phyloP scores from a whole-genome alignment of 1,140 invertebrate species.

The Holotrichia oblita region DNA sequence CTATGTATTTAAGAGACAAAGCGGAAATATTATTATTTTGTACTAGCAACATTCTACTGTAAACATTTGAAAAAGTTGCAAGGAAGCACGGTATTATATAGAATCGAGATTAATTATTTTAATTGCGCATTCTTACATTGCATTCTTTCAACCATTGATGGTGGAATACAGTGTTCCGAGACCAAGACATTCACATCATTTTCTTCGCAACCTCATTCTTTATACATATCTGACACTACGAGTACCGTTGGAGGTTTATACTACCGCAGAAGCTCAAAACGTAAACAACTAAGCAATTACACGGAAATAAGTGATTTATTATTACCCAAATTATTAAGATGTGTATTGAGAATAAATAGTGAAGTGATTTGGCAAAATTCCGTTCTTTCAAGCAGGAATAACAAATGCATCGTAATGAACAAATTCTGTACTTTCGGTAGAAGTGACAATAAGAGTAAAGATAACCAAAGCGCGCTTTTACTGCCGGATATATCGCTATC shows the following conservation, averaged over 20 bases:
- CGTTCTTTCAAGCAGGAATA: not conserved
- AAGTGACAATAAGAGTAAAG: conserved; percentile 34
- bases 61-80: not conserved
- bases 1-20: too few species aligned
- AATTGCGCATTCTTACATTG: not conserved
- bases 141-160: not conserved
- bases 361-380: not conserved
- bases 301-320: conserved; percentile 7
- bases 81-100: not conserved
- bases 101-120: not conserved
- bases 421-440: conserved; percentile 39
- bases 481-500: conserved; percentile 34
- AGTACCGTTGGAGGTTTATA: conserved; percentile 36
- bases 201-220: conserved; percentile 38
- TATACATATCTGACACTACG: conserved; percentile 37
- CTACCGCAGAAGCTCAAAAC: conserved; percentile 35
- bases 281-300: conserved; percentile 32
- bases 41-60: not conserved
- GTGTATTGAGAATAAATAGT: not conserved
- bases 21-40: not conserved
- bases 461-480: conserved; percentile 28
- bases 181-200: conserved; percentile 38
- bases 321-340: not conserved
- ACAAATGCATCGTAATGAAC: conserved; percentile 21
- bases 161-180: conserved; percentile 16